A percentile compares a stretch with the other conserved stretches of the same genome.
phyloP scores from a whole-genome alignment of 2,888 invertebrate genomes.

The Muschampia plurimacula region DNA sequence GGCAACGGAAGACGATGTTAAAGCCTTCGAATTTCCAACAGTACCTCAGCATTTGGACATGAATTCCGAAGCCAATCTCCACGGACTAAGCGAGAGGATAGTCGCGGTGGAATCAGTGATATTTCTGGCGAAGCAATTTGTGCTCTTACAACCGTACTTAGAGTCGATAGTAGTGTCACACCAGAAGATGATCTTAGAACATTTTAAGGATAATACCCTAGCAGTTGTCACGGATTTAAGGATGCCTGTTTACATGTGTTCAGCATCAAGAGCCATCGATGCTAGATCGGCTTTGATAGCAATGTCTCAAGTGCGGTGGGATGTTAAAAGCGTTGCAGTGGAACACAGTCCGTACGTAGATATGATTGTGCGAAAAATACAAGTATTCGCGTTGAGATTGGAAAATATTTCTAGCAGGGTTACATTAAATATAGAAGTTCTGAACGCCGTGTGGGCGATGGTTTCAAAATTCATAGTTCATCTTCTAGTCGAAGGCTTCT shows the following conservation, averaged over 20 bases:
- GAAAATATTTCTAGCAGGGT: slow-evolving; percentile 90
- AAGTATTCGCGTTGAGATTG: slow-evolving; percentile 91
- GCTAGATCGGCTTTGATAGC: slow-evolving; percentile 90
- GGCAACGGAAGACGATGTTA: slow-evolving; percentile 57
- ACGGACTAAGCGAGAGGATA: slow-evolving; percentile 94
- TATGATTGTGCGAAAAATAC: slow-evolving; percentile 89
- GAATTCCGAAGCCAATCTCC: slow-evolving; percentile 88
- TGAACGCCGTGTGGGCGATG: slow-evolving; percentile 93
- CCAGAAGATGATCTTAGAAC: slow-evolving; percentile 88
- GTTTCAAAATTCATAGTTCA: slow-evolving; percentile 94
- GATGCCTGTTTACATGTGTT: slow-evolving; percentile 94
- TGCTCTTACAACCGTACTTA: slow-evolving; percentile 93
- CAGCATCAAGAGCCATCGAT: slow-evolving; percentile 92
- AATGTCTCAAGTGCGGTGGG: slow-evolving; percentile 98
- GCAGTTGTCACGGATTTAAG: slow-evolving; percentile 90
- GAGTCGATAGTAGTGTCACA: slow-evolving; percentile 92
- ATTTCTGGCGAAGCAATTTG: slow-evolving; percentile 95
- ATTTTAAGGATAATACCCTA: slow-evolving; percentile 91
- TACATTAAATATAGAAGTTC: slow-evolving; percentile 89
- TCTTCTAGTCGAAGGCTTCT: slow-evolving; percentile 96
- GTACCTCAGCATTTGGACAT: slow-evolving; percentile 66
- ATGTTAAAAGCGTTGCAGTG: slow-evolving; percentile 97
- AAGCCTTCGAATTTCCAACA: slow-evolving; percentile 59
- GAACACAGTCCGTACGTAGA: slow-evolving; percentile 97
- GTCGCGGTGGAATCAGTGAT: slow-evolving; percentile 97